phyloP scores from a whole-genome alignment of 2,113 vertebrate species.

The Bubo blakistoni region DNA sequence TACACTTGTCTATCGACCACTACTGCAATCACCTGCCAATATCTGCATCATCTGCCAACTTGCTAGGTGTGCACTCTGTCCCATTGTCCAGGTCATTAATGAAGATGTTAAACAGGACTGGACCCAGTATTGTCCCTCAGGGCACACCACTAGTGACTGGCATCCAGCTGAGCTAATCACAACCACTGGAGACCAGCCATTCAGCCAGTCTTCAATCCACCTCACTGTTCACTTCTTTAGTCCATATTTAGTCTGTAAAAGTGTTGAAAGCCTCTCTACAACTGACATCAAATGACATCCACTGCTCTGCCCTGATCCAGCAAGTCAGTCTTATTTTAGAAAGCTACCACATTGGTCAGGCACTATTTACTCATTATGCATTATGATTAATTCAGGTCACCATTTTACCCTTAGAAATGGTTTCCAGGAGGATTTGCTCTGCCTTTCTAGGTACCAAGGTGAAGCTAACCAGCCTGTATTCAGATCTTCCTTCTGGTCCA shows the following conservation, averaged over 20 bases:
- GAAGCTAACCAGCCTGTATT: neutral
- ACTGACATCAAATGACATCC: neutral
- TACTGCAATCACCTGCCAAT: no score
- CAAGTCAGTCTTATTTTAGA: neutral
- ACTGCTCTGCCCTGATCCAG: neutral
- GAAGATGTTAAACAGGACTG: neutral
- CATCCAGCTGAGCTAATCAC: neutral
- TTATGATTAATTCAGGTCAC: neutral
- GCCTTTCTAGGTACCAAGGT: neutral
- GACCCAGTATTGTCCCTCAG: neutral
- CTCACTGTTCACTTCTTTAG: neutral
- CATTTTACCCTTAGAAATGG: neutral
- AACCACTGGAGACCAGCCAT: neutral
- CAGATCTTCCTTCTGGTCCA: neutral
- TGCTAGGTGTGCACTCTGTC: neutral
- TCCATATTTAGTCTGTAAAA: neutral
- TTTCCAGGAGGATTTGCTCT: neutral
- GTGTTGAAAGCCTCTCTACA: neutral
- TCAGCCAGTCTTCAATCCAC: neutral
- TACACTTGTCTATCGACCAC: neutral
- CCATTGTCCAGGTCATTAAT: neutral
- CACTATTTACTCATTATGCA: neutral
- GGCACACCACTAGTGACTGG: neutral
- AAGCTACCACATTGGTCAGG: neutral
- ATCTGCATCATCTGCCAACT: neutral